Conservation (phyloP, 2,888 invertebrate species). For the Spisula solida region DNA sequence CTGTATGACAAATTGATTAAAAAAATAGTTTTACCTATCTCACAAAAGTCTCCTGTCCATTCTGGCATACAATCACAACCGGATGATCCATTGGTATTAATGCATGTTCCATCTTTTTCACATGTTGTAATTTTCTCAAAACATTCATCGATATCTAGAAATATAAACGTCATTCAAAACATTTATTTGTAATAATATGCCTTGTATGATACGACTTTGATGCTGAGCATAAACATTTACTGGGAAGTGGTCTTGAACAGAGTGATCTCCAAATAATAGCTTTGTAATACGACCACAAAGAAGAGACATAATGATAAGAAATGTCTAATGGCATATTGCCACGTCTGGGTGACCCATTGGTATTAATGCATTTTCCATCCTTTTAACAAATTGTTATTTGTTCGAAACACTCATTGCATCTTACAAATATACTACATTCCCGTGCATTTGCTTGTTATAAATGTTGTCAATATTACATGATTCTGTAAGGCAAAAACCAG, state of each 20-base stretch:
- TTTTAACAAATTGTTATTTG: not conserved
- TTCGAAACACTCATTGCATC: not conserved
- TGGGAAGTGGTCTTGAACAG: too few species aligned
- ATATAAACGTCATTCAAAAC: too few species aligned
- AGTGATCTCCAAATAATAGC: not conserved
- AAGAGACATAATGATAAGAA: not conserved
- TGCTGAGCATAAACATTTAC: too few species aligned
- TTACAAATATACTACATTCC: too few species aligned
- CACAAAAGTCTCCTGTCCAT: not conserved
- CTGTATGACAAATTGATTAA: not conserved
- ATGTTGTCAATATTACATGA: too few species aligned
- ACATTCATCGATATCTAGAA: slow-evolving; percentile 19
- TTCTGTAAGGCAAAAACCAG: too few species aligned
- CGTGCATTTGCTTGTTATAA: too few species aligned
- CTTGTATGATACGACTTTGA: not conserved
- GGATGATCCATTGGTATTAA: not conserved
- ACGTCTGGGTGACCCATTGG: not conserved
- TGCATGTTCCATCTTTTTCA: not conserved
- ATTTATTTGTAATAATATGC: not conserved
- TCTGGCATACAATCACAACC: not conserved
- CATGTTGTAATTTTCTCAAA: not conserved
- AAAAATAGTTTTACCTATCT: not conserved
- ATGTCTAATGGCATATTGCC: not conserved
- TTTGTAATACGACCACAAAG: too few species aligned
- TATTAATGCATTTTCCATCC: not conserved